A percentile compares a stretch with the other conserved stretches of the same genome.
Evolutionary conservation across 2,113 vertebrate genomes (phyloP).

Genomic region (Jaculus jaculus): DNA sequence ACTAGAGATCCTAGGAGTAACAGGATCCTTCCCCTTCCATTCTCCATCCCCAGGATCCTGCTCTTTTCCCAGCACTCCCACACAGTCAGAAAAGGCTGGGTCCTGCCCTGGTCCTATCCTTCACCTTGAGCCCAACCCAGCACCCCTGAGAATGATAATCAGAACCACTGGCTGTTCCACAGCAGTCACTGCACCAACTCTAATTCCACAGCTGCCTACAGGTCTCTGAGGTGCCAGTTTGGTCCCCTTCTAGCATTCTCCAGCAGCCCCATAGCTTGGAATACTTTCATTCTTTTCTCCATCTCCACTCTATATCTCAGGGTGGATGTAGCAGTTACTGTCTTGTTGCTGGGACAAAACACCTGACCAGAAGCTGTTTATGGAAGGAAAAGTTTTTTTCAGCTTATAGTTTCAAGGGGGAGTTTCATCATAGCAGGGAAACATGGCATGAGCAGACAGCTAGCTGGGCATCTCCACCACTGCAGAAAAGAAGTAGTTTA

Average conservation of each 20-base stretch:
- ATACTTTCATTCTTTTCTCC: background rate
- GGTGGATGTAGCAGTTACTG: too few relatives aligned
- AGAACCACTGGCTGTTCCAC: background rate
- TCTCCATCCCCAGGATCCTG: too few relatives aligned
- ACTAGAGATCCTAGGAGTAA: background rate
- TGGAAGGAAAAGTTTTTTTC: too few relatives aligned
- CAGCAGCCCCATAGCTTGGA: background rate
- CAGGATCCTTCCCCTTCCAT: too few relatives aligned
- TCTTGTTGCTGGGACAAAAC: too few relatives aligned
- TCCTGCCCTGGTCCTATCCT: background rate
- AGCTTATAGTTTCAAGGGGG: too few relatives aligned
- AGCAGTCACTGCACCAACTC: background rate
- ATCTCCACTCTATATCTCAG: background rate
- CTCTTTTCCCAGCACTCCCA: background rate
- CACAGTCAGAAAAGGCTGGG: background rate
- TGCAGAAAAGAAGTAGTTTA: background rate
- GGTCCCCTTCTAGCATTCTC: background rate
- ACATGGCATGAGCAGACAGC: too few relatives aligned
- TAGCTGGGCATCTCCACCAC: background rate
- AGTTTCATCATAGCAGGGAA: too few relatives aligned
- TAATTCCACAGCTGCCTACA: too few relatives aligned
- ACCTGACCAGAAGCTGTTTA: too few relatives aligned
- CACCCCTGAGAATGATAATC: background rate
- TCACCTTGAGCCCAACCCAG: background rate
- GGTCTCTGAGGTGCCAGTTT: background rate